Percentiles rank a stretch among this genome's conserved stretches.
These are phyloP conservation scores for Drosophila saltans DNA, from an alignment of 1,140 invertebrate species.

Conservation along the genomic window DNA sequence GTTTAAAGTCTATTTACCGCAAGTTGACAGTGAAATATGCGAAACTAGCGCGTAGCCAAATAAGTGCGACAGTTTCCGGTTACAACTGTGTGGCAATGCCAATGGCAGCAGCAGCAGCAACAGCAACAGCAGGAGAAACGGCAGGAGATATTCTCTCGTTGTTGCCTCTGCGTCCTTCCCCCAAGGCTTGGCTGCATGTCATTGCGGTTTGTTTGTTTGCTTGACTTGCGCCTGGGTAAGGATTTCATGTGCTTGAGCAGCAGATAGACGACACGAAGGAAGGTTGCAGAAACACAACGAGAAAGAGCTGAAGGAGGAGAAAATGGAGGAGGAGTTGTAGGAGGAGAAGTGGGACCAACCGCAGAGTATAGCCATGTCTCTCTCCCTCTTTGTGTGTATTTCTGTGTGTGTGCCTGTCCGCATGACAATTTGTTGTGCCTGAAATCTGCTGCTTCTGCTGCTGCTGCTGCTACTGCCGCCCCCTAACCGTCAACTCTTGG, in stretches of 20 bases:
- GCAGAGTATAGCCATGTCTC: conserved; percentile 50
- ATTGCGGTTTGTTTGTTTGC: conserved; percentile 81
- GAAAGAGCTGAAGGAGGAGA: conserved; percentile 1
- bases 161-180: conserved; percentile 18
- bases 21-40: conserved; percentile 81
- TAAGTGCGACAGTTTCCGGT: conserved; percentile 81
- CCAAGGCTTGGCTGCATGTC: conserved; percentile 64
- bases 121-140: background rate
- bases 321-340: conserved; percentile 11
- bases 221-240: conserved; percentile 79
- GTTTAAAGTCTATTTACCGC: conserved; percentile 81
- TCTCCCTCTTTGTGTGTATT: conserved; percentile 20
- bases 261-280: conserved; percentile 18
- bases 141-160: conserved; percentile 60
- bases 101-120: conserved; percentile 32
- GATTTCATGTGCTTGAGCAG: conserved; percentile 79
- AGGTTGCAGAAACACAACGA: background rate
- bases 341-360: conserved; percentile 58
- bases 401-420: conserved; percentile 70
- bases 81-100: conserved; percentile 76
- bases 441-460: conserved; percentile 66
- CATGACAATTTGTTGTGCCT: conserved; percentile 81
- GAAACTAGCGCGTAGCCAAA: conserved; percentile 81
- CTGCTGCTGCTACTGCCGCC: conserved; percentile 28
- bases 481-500: conserved; percentile 12